These are phyloP conservation scores for Dryadula phaetusa DNA, from an alignment of 2,888 invertebrate species.

Conservation along the genomic window DNA sequence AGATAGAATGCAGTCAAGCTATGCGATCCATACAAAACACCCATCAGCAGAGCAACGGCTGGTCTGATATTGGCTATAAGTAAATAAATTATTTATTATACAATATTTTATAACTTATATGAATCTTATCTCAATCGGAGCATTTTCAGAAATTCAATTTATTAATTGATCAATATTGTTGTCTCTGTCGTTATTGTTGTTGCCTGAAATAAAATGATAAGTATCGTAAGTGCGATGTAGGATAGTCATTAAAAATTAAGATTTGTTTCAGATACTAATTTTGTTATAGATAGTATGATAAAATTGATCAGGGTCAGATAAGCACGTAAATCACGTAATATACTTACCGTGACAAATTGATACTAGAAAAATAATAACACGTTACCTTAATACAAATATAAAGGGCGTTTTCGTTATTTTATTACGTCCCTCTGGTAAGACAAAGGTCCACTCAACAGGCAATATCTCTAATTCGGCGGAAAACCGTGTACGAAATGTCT, in stretches of 20 bases:
- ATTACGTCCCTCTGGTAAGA: too few species aligned
- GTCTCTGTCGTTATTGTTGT: too few species aligned
- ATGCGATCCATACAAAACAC: conserved; percentile 87
- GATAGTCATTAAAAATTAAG: background rate
- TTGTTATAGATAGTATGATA: background rate
- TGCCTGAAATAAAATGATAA: background rate
- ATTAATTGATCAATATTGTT: background rate
- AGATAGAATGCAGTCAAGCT: conserved; percentile 77
- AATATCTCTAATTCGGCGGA: too few species aligned
- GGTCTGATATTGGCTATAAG: conserved; percentile 88
- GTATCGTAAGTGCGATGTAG: background rate
- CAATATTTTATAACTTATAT: too few species aligned
- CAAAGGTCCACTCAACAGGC: too few species aligned
- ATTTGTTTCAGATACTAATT: background rate
- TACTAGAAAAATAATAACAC: background rate
- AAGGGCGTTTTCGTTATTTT: too few species aligned
- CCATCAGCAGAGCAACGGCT: conserved; percentile 84
- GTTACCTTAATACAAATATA: too few species aligned
- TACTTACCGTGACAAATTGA: background rate
- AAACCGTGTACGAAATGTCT: too few species aligned
- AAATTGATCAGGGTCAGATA: conserved; percentile 5
- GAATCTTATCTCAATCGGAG: too few species aligned
- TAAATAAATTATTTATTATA: conserved; percentile 50
- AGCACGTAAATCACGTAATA: background rate
- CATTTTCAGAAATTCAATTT: too few species aligned